Percentiles rank a stretch among this genome's conserved stretches.
Evolutionary conservation across 2,888 invertebrate species (phyloP).

Genomic region (Brachyopa scutellaris): DNA sequence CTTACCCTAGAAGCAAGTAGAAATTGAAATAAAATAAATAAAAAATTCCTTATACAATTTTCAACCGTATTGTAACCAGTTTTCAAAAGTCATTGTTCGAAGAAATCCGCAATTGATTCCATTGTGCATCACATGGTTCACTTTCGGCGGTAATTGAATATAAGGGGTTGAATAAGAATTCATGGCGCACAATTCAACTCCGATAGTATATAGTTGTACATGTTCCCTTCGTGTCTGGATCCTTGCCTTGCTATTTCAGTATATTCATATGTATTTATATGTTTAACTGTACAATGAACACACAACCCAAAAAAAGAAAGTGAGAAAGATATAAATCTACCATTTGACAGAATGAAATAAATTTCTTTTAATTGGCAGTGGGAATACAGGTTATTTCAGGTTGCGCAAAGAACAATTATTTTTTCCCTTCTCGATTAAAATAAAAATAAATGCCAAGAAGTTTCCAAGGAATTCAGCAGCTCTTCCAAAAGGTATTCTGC

Average conservation of each 20-base stretch:
- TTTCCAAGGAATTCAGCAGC: slow-evolving; percentile 30
- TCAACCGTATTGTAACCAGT: neutral
- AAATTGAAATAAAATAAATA: too few species aligned
- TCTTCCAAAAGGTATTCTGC: slow-evolving; percentile 43
- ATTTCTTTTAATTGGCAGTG: slow-evolving; percentile 64
- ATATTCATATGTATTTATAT: neutral
- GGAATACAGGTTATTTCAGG: slow-evolving; percentile 57
- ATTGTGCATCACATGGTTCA: slow-evolving; percentile 24
- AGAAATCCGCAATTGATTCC: neutral
- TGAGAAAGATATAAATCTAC: slow-evolving; percentile 48
- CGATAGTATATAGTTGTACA: neutral
- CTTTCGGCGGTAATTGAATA: slow-evolving; percentile 18
- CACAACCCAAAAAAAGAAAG: too few species aligned
- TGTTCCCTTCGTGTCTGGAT: neutral
- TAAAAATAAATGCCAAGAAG: slow-evolving; percentile 45
- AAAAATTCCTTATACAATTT: too few species aligned
- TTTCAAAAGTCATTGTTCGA: slow-evolving; percentile 4
- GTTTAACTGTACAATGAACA: neutral
- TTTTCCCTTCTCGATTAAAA: slow-evolving; percentile 48
- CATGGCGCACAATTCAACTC: neutral
- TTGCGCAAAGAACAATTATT: slow-evolving; percentile 40
- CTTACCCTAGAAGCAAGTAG: too few species aligned
- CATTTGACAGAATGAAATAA: slow-evolving; percentile 62
- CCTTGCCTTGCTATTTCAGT: neutral
- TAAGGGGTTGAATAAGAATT: slow-evolving; percentile 6